phyloP scores from a whole-genome alignment of 2,888 invertebrate species.

The Pollenia angustigena region DNA sequence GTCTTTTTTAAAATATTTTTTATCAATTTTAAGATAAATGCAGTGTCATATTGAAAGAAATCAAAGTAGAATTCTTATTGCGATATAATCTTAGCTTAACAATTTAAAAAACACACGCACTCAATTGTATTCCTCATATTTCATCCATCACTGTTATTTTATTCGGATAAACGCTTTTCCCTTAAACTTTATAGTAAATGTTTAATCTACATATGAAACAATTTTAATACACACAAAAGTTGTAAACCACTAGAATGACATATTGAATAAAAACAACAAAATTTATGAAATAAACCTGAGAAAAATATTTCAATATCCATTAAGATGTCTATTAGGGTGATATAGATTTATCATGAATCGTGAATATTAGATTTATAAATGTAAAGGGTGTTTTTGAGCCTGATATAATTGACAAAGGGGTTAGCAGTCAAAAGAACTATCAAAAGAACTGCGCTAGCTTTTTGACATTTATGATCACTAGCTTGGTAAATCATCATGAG shows the following conservation, averaged over 20 bases:
- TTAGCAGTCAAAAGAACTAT: too few relatives aligned
- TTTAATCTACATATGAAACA: slow-evolving; percentile 50
- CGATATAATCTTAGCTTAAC: neutral
- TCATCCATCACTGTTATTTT: neutral
- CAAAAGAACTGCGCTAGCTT: too few relatives aligned
- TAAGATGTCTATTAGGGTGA: slow-evolving; percentile 26
- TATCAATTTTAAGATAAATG: too few relatives aligned
- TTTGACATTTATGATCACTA: too few relatives aligned
- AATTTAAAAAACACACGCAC: neutral
- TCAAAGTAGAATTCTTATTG: neutral
- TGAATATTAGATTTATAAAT: too few relatives aligned
- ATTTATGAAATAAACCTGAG: slow-evolving; percentile 56
- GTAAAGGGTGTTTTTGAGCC: too few relatives aligned
- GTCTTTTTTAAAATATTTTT: too few relatives aligned
- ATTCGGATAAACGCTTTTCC: slow-evolving; percentile 2
- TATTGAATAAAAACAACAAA: slow-evolving; percentile 53
- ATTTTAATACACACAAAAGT: slow-evolving; percentile 54
- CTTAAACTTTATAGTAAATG: slow-evolving; percentile 29
- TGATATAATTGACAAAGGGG: too few relatives aligned
- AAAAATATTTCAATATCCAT: slow-evolving; percentile 39
- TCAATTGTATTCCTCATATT: neutral
- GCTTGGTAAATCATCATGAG: too few relatives aligned
- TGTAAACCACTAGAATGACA: slow-evolving; percentile 63
- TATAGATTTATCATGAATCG: neutral
- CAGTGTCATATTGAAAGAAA: neutral